A percentile compares a stretch with the other conserved stretches of the same genome.
These are phyloP conservation scores for Antedon mediterranea DNA, from an alignment of 53 echinoderm and acorn worm species.

Conservation along the genomic window DNA sequence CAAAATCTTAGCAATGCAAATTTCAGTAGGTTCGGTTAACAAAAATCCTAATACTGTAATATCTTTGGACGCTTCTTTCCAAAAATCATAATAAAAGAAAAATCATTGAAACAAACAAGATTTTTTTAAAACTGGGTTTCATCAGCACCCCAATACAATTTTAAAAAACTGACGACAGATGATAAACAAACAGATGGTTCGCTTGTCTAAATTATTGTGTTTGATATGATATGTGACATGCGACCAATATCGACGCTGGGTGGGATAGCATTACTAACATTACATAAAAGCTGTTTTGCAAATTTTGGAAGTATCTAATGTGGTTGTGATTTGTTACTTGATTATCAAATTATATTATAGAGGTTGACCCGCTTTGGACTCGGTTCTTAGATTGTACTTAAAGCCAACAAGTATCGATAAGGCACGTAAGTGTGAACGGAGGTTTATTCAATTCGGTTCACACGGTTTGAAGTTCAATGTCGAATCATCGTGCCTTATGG, in stretches of 20 bases:
- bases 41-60: too few relatives aligned
- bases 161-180: background rate
- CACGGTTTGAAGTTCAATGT: background rate
- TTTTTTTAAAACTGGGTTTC: background rate
- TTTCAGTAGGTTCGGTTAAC: too few relatives aligned
- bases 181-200: background rate
- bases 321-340: background rate
- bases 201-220: background rate
- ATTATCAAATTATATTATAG: background rate
- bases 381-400: background rate
- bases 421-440: background rate
- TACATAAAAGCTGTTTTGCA: background rate
- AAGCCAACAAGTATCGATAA: background rate
- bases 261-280: too few relatives aligned
- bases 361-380: background rate
- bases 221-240: background rate
- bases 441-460: background rate
- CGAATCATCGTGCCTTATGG: background rate
- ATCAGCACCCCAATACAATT: background rate
- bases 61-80: too few relatives aligned
- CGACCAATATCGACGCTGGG: background rate
- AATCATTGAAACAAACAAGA: background rate
- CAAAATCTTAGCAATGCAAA: too few relatives aligned
- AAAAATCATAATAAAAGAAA: background rate
- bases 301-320: background rate